Conservation (phyloP, 1,140 invertebrate genomes). For the Rhagoletis pomonella region DNA sequence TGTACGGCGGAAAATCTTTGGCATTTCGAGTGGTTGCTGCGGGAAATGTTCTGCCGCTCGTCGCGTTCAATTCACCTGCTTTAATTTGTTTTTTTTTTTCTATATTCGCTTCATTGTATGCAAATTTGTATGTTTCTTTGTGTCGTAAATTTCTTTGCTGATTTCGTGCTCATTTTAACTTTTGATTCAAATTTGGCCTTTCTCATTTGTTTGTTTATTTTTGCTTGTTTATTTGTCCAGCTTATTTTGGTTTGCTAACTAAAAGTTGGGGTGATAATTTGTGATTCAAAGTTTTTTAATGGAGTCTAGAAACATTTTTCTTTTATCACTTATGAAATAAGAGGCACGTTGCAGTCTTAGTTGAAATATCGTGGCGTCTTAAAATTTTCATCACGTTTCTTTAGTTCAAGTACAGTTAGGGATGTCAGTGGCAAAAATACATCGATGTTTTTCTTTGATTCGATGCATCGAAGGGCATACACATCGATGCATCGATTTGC, state of each 20-base stretch:
- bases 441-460: too few species aligned
- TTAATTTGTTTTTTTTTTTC: background rate
- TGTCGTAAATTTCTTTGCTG: background rate
- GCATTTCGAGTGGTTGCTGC: conserved; percentile 8
- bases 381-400: too few species aligned
- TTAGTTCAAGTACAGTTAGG: too few species aligned
- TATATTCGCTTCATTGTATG: conserved; percentile 22
- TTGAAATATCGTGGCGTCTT: too few species aligned
- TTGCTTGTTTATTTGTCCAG: conserved; percentile 15
- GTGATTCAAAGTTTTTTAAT: conserved; percentile 40
- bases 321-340: too few species aligned
- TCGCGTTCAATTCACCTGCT: conserved; percentile 27
- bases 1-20: background rate
- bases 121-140: conserved; percentile 39
- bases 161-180: conserved; percentile 52
- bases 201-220: conserved; percentile 23
- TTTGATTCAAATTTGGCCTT: background rate
- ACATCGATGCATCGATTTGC: too few species aligned
- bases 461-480: too few species aligned
- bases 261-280: conserved; percentile 37
- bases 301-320: background rate
- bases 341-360: background rate
- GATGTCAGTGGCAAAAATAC: too few species aligned
- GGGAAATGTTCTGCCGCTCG: background rate
- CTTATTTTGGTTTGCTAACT: conserved; percentile 26